Evolutionary conservation across 2,888 invertebrate genomes (phyloP).

Genomic region (Dilophus febrilis): DNA sequence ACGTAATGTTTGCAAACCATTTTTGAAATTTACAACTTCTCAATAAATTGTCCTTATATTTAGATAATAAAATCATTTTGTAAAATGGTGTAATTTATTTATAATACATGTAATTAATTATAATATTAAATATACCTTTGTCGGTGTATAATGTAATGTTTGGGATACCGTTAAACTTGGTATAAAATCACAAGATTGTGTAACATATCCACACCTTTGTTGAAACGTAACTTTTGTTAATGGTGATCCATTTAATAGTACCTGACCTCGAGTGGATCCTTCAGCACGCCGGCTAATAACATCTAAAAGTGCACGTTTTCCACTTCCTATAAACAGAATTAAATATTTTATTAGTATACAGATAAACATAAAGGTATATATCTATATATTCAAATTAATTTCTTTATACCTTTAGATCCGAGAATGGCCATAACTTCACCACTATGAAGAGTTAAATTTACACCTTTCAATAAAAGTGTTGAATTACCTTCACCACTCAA

Average conservation of each 20-base stretch:
- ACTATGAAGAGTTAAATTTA: conserved; percentile 76
- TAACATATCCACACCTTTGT: conserved; percentile 74
- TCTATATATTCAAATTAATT: background rate
- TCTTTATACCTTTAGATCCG: conserved; percentile 67
- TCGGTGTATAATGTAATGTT: conserved; percentile 62
- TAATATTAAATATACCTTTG: conserved; percentile 47
- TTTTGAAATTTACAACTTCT: too few relatives aligned
- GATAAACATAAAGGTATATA: background rate
- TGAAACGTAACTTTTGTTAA: conserved; percentile 67
- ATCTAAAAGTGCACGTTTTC: conserved; percentile 85
- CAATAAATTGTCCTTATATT: too few relatives aligned
- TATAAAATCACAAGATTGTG: conserved; percentile 68
- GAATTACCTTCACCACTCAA: conserved; percentile 60
- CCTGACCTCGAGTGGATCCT: conserved; percentile 72
- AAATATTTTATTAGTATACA: conserved; percentile 4
- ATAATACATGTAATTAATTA: too few relatives aligned
- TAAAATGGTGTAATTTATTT: background rate
- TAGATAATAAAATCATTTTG: too few relatives aligned
- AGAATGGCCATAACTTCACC: conserved; percentile 87
- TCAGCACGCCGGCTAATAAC: conserved; percentile 71
- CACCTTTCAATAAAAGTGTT: conserved; percentile 80
- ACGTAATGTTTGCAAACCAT: too few relatives aligned
- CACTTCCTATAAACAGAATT: conserved; percentile 48
- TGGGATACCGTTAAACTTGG: conserved; percentile 80
- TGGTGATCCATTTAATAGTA: conserved; percentile 73